phyloP scores from a whole-genome alignment of 2,113 vertebrate genomes.

The Grus americana region DNA sequence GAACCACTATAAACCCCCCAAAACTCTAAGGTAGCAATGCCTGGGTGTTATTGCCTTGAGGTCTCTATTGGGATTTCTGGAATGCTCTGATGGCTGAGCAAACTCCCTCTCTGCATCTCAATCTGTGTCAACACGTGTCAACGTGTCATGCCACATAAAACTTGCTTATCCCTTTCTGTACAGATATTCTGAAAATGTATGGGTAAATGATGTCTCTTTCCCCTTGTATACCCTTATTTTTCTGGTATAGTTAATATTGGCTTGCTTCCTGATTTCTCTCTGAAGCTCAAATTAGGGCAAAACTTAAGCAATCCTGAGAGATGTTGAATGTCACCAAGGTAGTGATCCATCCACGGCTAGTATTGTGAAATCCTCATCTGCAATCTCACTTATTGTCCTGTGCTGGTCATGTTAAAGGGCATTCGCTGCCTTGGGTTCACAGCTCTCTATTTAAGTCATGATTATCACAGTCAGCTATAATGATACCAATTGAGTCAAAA shows the following conservation, averaged over 20 bases:
- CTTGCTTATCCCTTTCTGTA: not conserved
- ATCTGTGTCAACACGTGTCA: not conserved
- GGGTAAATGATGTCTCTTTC: not conserved
- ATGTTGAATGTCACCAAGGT: not conserved
- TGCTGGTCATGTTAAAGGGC: not conserved
- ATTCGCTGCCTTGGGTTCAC: not conserved
- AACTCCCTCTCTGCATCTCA: not conserved
- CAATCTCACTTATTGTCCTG: not conserved
- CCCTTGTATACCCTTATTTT: not conserved
- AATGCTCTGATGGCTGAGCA: not conserved
- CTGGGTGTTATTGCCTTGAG: not conserved
- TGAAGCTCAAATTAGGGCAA: not conserved
- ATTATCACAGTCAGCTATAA: not conserved
- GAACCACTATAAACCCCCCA: not conserved
- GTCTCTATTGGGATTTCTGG: not conserved
- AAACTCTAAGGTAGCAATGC: not conserved
- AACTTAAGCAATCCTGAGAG: not conserved
- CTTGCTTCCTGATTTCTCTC: not conserved
- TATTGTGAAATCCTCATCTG: not conserved
- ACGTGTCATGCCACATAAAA: not conserved
- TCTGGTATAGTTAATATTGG: not conserved
- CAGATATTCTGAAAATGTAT: not conserved
- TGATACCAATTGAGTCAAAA: not conserved
- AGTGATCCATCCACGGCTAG: not conserved
- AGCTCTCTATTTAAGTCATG: not conserved